Percentiles rank a stretch among this genome's conserved stretches.
Conservation (phyloP, 2,113 vertebrate genomes). For the Chionis minor region DNA sequence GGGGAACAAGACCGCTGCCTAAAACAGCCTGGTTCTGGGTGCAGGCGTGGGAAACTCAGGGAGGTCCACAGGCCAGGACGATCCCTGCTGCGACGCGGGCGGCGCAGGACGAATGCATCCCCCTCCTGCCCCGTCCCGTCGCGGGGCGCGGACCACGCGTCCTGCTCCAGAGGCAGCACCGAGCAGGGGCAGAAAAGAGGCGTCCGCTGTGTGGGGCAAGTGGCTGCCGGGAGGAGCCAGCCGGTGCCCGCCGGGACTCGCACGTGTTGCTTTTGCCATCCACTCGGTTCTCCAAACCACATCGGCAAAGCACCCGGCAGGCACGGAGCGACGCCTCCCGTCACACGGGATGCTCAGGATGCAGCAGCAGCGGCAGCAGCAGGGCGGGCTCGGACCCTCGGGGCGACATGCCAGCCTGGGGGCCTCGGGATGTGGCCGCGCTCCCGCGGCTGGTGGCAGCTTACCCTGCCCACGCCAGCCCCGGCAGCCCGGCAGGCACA, state of each 20-base stretch:
- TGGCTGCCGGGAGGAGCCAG: neutral
- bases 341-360: neutral
- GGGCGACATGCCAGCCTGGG: rapidly evolving
- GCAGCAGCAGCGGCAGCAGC: neutral
- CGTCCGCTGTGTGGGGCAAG: neutral
- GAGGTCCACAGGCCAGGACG: neutral
- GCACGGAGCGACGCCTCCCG: rapidly evolving
- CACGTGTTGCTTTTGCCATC: neutral
- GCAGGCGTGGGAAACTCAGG: rapidly evolving
- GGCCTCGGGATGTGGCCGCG: neutral
- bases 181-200: neutral
- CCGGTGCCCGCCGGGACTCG: neutral
- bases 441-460: neutral
- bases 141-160: rapidly evolving
- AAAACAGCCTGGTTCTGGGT: neutral
- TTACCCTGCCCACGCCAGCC: neutral
- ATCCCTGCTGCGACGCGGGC: neutral
- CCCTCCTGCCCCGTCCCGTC: rapidly evolving
- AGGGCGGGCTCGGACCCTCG: neutral
- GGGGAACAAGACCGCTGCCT: rapidly evolving
- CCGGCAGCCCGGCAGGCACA: rapidly evolving
- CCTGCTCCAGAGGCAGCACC: neutral
- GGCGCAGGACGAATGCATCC: too few species aligned
- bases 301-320: neutral
- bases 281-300: neutral